These are phyloP conservation scores for Rhingia rostrata DNA, from an alignment of 2,888 invertebrate genomes.

Conservation along the genomic window DNA sequence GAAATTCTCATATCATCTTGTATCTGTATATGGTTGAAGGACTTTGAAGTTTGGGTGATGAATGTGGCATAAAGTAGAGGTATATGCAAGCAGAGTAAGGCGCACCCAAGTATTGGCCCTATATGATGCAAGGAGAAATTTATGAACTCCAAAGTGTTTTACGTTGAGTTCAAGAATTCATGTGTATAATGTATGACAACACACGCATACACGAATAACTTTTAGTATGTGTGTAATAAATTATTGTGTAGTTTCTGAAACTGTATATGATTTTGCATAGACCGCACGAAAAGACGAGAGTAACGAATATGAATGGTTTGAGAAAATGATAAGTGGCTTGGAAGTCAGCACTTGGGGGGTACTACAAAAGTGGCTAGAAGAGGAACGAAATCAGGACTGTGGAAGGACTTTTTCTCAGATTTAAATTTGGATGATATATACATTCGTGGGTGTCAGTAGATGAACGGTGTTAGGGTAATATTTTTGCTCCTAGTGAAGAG, in stretches of 20 bases:
- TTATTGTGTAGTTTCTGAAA: conserved; percentile 57
- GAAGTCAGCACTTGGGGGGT: conserved; percentile 59
- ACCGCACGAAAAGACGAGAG: not conserved
- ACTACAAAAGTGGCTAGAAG: conserved; percentile 56
- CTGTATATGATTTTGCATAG: conserved; percentile 48
- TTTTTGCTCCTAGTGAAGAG: not conserved
- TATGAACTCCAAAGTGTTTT: conserved; percentile 60
- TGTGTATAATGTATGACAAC: conserved; percentile 15
- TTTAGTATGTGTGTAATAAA: conserved; percentile 40
- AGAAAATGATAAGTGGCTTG: conserved; percentile 68
- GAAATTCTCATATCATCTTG: too few species aligned
- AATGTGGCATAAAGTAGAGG: conserved; percentile 28
- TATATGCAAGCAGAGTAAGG: conserved; percentile 3
- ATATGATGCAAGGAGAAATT: conserved; percentile 34
- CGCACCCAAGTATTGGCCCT: conserved; percentile 27
- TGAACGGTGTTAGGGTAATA: conserved; percentile 46
- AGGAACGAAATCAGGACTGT: conserved; percentile 12
- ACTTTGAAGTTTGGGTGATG: conserved; percentile 24
- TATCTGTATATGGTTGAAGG: conserved; percentile 11
- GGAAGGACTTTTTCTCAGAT: conserved; percentile 18
- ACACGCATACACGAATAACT: not conserved
- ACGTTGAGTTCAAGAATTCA: conserved; percentile 61
- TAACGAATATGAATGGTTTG: conserved; percentile 59
- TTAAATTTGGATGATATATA: conserved; percentile 1
- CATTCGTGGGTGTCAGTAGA: conserved; percentile 30